A percentile compares a stretch with the other conserved stretches of the same genome.
These are phyloP conservation scores for Echinometra lucunter DNA, from an alignment of 53 echinoderm and acorn worm genomes.

Conservation along the genomic window DNA sequence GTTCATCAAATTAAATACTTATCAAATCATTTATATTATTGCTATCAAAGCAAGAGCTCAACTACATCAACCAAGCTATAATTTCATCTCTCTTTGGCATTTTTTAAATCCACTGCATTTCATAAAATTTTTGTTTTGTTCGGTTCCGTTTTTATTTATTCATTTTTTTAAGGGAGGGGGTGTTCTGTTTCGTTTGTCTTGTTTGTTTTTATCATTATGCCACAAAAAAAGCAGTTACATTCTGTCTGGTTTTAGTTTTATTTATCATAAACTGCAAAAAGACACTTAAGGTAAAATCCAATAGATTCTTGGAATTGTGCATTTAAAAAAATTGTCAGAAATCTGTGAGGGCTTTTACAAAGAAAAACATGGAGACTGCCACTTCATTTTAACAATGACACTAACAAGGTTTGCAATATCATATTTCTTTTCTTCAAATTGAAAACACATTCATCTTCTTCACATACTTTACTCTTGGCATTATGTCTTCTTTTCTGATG, in stretches of 20 bases:
- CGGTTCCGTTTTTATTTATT: too few relatives aligned
- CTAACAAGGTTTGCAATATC: not conserved
- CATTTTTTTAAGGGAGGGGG: too few relatives aligned
- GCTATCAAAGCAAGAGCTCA: not conserved
- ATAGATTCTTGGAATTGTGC: not conserved
- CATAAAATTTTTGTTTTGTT: too few relatives aligned
- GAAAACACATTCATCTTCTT: not conserved
- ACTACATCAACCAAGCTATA: not conserved
- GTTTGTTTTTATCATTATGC: not conserved
- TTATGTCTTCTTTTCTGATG: conserved; percentile 41
- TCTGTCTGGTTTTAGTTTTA: not conserved
- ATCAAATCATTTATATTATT: not conserved
- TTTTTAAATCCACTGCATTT: too few relatives aligned
- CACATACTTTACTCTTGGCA: not conserved
- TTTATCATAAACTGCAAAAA: not conserved
- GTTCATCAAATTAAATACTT: not conserved
- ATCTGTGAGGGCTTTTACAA: not conserved
- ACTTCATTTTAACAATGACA: not conserved
- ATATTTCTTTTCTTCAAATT: not conserved
- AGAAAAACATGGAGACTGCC: not conserved
- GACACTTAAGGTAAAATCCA: not conserved
- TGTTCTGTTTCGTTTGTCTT: too few relatives aligned
- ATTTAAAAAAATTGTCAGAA: not conserved
- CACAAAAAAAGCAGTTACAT: not conserved
- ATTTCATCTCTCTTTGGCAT: not conserved